A percentile compares a stretch with the other conserved stretches of the same genome.
Evolutionary conservation across 2,888 invertebrate genomes (phyloP).

Genomic region (Acronicta aceris): DNA sequence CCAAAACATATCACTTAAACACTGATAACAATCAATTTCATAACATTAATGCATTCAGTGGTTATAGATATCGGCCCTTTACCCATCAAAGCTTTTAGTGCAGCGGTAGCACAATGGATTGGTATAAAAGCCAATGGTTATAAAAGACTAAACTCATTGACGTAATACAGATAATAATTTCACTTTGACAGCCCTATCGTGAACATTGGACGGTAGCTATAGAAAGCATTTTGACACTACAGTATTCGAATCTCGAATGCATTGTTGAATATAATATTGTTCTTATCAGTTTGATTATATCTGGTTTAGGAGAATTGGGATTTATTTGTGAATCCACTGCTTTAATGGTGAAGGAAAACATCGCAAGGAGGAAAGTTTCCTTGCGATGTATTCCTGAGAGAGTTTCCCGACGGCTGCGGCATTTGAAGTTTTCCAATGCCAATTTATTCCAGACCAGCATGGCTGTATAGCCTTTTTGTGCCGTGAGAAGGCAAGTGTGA

Average conservation of each 20-base stretch:
- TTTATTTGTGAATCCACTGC: too few relatives aligned
- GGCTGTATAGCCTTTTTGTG: too few relatives aligned
- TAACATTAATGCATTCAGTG: slow-evolving; percentile 18
- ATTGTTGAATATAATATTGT: slow-evolving; percentile 15
- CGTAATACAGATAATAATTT: slow-evolving; percentile 21
- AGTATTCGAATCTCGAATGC: slow-evolving; percentile 9
- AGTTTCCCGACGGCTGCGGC: too few relatives aligned
- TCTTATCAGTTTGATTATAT: too few relatives aligned
- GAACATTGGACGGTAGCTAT: slow-evolving; percentile 8
- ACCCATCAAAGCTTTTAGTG: slow-evolving; percentile 51
- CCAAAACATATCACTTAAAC: not conserved
- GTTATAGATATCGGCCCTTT: slow-evolving; percentile 24
- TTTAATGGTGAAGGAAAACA: too few relatives aligned
- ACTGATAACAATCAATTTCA: slow-evolving; percentile 10
- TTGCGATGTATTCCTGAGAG: too few relatives aligned
- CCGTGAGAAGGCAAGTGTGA: too few relatives aligned
- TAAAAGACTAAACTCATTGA: slow-evolving; percentile 29
- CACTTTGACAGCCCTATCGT: slow-evolving; percentile 13
- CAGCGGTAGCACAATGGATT: slow-evolving; percentile 28
- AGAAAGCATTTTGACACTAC: slow-evolving; percentile 16
- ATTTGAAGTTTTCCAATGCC: too few relatives aligned
- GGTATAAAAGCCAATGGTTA: slow-evolving; percentile 22
- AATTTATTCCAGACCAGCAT: too few relatives aligned
- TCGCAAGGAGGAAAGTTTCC: too few relatives aligned
- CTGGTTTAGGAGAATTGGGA: too few relatives aligned